These are phyloP conservation scores for Campoplex capitator DNA, from an alignment of 2,888 invertebrate genomes.

Conservation along the genomic window DNA sequence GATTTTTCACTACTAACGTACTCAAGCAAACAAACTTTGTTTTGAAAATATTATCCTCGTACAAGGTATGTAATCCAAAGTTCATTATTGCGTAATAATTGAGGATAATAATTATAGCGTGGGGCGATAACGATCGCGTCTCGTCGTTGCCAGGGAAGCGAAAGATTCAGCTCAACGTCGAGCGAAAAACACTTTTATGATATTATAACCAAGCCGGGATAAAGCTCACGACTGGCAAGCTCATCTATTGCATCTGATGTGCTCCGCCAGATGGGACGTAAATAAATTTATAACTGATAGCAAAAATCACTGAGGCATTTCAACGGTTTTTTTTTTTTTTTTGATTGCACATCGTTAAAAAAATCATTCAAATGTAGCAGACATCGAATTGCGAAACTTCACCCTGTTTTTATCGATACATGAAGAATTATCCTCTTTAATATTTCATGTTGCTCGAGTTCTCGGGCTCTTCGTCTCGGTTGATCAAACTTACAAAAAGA, in stretches of 20 bases:
- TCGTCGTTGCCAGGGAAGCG: constrained; percentile 36
- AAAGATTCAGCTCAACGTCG: constrained; percentile 10
- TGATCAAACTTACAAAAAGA: constrained; percentile 8
- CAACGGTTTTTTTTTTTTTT: not conserved
- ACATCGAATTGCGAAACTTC: not conserved
- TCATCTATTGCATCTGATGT: constrained; percentile 22
- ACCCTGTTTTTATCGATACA: not conserved
- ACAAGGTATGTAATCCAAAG: constrained; percentile 27
- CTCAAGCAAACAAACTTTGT: constrained; percentile 10
- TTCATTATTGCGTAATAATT: constrained; percentile 46
- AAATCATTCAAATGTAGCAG: not conserved
- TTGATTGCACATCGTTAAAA: not conserved
- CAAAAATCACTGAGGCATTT: constrained; percentile 7
- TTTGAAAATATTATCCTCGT: constrained; percentile 18
- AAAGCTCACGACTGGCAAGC: constrained; percentile 16
- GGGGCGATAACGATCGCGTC: constrained; percentile 40
- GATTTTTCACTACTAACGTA: not conserved
- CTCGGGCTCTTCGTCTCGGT: not conserved
- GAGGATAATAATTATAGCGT: constrained; percentile 37
- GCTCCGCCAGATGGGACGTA: not conserved
- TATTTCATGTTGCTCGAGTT: constrained; percentile 9
- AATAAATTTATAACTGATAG: constrained; percentile 20
- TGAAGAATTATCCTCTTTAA: not conserved
- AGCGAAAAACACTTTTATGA: constrained; percentile 1
- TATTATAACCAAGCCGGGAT: not conserved